Evolutionary conservation across 2,113 vertebrate species (phyloP), one percentile per base, ranked within the genome.

Genomic region (Tor tambroides): DNA sequence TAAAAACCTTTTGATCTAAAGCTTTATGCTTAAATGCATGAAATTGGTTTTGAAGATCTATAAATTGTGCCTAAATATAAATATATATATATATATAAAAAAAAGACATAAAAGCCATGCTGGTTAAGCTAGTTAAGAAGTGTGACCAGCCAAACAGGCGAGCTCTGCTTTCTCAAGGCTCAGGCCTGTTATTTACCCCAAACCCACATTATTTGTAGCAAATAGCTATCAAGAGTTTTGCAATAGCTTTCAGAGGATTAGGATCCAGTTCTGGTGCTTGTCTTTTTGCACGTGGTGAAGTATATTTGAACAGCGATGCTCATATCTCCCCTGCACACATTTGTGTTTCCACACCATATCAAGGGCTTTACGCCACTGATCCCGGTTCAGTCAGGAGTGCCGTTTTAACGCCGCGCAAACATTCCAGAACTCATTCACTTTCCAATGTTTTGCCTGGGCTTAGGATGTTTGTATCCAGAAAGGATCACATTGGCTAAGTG

Each of bases 241-340:
- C 65, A 14, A 75, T 46, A 69, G 61, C 74, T 86, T 77, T 63
- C 28, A 75, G 26, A 78, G 79, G 72, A 88, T 79, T 84, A 80
- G 61, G 49, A 51, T 54, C 56, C 35, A 1, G 35, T 81, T 76
- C 63, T 72, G 30, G 35, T 10, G 38, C 76, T 86, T 17, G 35
- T 71, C 30, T 67, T 84, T 49, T 51, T 78, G 69, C 59, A 21
- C 85, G 59, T 54, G 46, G 69, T 12, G 38, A 65, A 28, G 69
- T 85, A 28, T 85, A 83, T 86, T 84, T 84, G 65, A 74, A 83
- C 74, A 87, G 67, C 56, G 43, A 32, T 80, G 61, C 74, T 80
- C 78, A 54, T 81, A 87, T 80, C 86, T 87, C 56, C 54, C 51
- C 54, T 23, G 38, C 81, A 15, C 67, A 86, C 61, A 63, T 78